Conservation (phyloP, 2,797 vertebrate genomes). For the Macropus fuliginosus region DNA sequence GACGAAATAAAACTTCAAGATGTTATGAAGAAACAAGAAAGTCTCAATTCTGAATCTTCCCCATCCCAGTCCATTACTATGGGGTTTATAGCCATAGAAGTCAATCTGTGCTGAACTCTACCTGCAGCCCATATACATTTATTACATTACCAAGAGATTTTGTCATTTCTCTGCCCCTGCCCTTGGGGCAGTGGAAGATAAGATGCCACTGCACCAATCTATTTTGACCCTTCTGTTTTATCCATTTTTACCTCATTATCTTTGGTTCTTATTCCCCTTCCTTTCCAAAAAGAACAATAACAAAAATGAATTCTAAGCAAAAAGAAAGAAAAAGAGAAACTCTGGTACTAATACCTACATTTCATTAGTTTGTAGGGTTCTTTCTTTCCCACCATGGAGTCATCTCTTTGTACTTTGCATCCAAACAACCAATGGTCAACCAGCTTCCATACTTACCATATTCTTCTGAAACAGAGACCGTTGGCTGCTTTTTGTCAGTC, state of each 20-base stretch:
- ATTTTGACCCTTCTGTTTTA: neutral
- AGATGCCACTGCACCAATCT: neutral
- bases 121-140: neutral
- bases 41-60: slow-evolving; percentile 2
- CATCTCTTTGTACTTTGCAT: neutral
- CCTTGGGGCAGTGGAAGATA: neutral
- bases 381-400: neutral
- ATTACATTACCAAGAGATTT: neutral
- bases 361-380: neutral
- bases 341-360: neutral
- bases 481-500: slow-evolving; percentile 81
- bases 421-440: neutral
- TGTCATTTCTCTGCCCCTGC: neutral
- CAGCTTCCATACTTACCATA: slow-evolving; percentile 80
- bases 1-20: slow-evolving; percentile 26
- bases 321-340: neutral
- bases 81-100: neutral
- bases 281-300: neutral
- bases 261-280: neutral
- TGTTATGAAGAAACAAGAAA: slow-evolving; percentile 21
- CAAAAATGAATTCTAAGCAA: neutral
- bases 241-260: neutral
- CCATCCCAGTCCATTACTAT: neutral
- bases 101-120: neutral
- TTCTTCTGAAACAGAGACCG: slow-evolving; percentile 84